These are phyloP conservation scores for Sturnira hondurensis DNA, from an alignment of 2,113 vertebrate species.

Conservation along the genomic window DNA sequence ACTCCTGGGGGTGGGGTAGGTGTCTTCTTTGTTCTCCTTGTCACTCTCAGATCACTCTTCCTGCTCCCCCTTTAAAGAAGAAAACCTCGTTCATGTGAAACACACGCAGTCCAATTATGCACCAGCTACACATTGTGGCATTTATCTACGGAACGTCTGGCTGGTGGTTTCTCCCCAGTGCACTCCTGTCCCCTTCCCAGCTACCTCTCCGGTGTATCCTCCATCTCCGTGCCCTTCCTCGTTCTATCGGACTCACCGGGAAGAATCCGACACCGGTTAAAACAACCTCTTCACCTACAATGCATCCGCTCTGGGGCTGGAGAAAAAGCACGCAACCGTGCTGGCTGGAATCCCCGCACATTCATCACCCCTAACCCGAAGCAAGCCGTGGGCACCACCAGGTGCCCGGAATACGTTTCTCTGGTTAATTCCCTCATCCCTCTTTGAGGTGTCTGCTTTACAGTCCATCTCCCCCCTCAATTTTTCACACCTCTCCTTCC, in stretches of 20 bases:
- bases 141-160: not conserved
- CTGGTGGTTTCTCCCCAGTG: not conserved
- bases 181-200: not conserved
- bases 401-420: not conserved
- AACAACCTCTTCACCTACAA: not conserved
- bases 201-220: not conserved
- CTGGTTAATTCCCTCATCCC: not conserved
- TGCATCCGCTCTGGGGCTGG: too few species aligned
- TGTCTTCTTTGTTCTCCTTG: not conserved
- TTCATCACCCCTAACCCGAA: not conserved
- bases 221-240: not conserved
- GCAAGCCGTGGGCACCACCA: not conserved
- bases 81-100: not conserved
- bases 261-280: not conserved
- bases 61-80: not conserved
- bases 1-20: not conserved
- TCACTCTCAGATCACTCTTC: not conserved
- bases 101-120: not conserved
- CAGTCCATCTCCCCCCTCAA: not conserved
- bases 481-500: not conserved
- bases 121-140: rapidly evolving
- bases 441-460: not conserved
- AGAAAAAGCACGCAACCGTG: not conserved
- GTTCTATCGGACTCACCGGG: not conserved
- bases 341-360: not conserved